phyloP scores from a whole-genome alignment of 2,113 vertebrate genomes.

The Forbesichthys agassizii region DNA sequence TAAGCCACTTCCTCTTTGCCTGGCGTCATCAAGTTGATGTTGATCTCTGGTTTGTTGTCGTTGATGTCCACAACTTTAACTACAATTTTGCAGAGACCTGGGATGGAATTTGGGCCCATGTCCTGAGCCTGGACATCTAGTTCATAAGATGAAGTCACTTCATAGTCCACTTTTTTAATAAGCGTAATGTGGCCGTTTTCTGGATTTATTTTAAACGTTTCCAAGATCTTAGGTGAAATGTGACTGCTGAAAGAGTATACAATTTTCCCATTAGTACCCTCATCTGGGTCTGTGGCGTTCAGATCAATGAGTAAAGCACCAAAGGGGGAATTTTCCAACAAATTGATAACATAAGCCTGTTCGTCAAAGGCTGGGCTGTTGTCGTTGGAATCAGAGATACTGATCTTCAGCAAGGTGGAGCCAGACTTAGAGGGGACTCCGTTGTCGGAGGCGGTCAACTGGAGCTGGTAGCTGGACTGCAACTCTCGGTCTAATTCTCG shows the following conservation, averaged over 20 bases:
- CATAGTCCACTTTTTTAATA: slow-evolving; percentile 91
- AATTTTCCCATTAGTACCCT: slow-evolving; percentile 94
- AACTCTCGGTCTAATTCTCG: slow-evolving; percentile 89
- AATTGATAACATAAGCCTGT: slow-evolving; percentile 83
- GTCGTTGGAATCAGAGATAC: slow-evolving; percentile 95
- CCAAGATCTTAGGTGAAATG: slow-evolving; percentile 87
- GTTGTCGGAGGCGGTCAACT: slow-evolving; percentile 89
- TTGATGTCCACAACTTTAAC: slow-evolving; percentile 95
- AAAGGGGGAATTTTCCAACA: slow-evolving; percentile 85
- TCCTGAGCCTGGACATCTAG: slow-evolving; percentile 96
- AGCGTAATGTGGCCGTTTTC: slow-evolving; percentile 91
- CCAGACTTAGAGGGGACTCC: slow-evolving; percentile 89
- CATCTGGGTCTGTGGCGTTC: slow-evolving; percentile 97
- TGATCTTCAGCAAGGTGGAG: slow-evolving; percentile 91
- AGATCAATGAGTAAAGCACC: slow-evolving; percentile 91
- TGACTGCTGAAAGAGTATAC: slow-evolving; percentile 95
- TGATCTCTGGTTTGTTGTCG: slow-evolving; percentile 96
- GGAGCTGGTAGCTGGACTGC: slow-evolving; percentile 87
- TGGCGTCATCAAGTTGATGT: slow-evolving; percentile 91
- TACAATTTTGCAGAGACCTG: slow-evolving; percentile 95
- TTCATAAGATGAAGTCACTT: slow-evolving; percentile 87
- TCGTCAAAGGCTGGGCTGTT: slow-evolving; percentile 93
- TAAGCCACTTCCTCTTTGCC: slow-evolving; percentile 93
- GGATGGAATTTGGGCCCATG: slow-evolving; percentile 95
- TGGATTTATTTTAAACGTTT: slow-evolving; percentile 91